phyloP scores from a whole-genome alignment of 2,113 vertebrate species.

The Rafetus swinhoei region DNA sequence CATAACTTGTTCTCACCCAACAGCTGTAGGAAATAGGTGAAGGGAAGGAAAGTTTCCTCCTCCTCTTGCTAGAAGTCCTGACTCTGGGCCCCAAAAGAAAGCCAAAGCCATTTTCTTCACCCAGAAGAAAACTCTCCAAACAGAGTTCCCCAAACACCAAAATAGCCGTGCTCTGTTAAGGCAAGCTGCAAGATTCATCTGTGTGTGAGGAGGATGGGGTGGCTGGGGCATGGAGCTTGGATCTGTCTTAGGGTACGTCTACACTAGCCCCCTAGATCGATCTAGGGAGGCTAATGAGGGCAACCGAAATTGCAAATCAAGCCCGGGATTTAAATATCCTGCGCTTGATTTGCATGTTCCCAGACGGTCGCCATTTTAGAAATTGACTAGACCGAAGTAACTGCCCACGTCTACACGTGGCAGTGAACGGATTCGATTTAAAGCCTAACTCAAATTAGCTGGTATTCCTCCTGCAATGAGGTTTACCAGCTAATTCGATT shows the following conservation, averaged over 20 bases:
- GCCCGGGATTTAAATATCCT: too few relatives aligned
- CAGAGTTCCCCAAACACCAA: not conserved
- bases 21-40: not conserved
- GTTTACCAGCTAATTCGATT: too few relatives aligned
- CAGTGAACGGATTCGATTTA: too few relatives aligned
- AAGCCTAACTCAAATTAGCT: too few relatives aligned
- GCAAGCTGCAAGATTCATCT: not conserved
- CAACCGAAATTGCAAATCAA: too few relatives aligned
- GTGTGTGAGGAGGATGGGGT: not conserved
- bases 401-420: too few relatives aligned
- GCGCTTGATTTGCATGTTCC: too few relatives aligned
- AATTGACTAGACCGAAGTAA: too few relatives aligned
- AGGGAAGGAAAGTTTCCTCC: constrained; percentile 4
- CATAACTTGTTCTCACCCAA: not conserved
- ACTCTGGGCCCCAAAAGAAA: not conserved
- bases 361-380: too few relatives aligned
- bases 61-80: not conserved
- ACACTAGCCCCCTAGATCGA: too few relatives aligned
- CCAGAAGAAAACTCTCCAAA: not conserved
- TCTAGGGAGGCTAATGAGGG: too few relatives aligned
- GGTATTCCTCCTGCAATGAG: too few relatives aligned
- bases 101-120: not conserved
- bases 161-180: not conserved
- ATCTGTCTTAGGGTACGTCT: not conserved
- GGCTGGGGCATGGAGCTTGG: not conserved